A percentile compares a stretch with the other conserved stretches of the same genome.
Evolutionary conservation across 2,888 invertebrate species (phyloP).

Genomic region (Mimachlamys varia): DNA sequence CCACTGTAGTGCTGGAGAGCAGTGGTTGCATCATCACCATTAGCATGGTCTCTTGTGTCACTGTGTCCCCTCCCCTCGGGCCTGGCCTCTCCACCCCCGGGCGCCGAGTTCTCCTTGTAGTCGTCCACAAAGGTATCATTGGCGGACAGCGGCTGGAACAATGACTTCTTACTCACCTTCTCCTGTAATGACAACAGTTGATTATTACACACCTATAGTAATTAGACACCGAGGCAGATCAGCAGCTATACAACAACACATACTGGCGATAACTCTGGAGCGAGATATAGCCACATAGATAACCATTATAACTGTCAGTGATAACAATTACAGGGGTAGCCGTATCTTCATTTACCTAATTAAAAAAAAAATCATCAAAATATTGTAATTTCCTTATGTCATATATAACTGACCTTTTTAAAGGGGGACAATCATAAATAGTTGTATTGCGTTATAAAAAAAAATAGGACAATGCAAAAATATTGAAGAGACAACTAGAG

Average conservation of each 20-base stretch:
- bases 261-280: neutral
- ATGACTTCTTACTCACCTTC: neutral
- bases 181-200: neutral
- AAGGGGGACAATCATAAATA: too few species aligned
- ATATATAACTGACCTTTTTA: too few species aligned
- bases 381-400: too few species aligned
- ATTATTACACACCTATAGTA: neutral
- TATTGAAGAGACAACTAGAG: too few species aligned
- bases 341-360: too few species aligned
- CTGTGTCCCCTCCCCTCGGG: constrained; percentile 33
- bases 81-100: constrained; percentile 6
- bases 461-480: too few species aligned
- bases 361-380: too few species aligned
- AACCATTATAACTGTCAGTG: neutral
- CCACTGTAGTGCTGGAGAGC: constrained; percentile 26
- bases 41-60: constrained; percentile 12
- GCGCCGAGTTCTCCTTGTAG: constrained; percentile 3
- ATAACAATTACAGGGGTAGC: neutral
- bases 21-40: constrained; percentile 34
- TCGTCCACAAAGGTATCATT: constrained; percentile 18
- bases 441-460: too few species aligned
- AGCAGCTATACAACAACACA: neutral
- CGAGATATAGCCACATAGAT: neutral
- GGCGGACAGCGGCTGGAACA: neutral
- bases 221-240: neutral